Base-by-base conservation (phyloP, 2,888 invertebrate genomes). In the Anodontia alba region DNA sequence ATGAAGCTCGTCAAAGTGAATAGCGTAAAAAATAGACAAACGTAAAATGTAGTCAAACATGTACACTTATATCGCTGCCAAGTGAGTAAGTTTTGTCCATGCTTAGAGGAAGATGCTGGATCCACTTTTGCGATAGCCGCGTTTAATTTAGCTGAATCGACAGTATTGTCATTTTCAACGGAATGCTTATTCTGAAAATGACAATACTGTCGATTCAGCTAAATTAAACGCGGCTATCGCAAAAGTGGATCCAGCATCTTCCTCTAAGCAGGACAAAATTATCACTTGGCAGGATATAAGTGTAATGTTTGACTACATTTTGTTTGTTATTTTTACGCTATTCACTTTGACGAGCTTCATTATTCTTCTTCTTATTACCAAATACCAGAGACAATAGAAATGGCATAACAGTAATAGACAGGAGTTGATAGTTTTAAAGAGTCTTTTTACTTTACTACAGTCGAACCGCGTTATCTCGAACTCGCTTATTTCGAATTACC, bases 111-210 rank as follows among this genome's bases (percentile, higher is more conserved):
- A 54, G n/a, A 26, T 54, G 54, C 23, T 26, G 17, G 26, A 54
- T 12, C 23, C 7, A 26, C 3, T 8, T 54, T n/a, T 26, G 23
- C n/a, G 7, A n/a, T 8, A 26, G 17, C n/a, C 26, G 17, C 7
- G 3, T 5, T n/a, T n/a, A 12, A 5, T 23, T 5, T 8, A 8
- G 10, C 23, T 5, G 54, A 54, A 23, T 3, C 10, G 15, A 26
- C 15, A 54, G 26, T 7, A 26, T 26, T 8, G 23, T 26, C 3
- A 26, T 10, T 12, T 70, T 81, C 29, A 86, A 80, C 5, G 71
- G 82, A 1, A 68, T 71, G 84, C 84, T 71, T 79, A 85, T 62
- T 83, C 70, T 62, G 74, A 83, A 10, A 83, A 83, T 0, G 73
- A 51, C 8, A 66, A 66, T 29, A 43, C 43, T 10, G 46, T 78